Conservation (phyloP, 2,113 vertebrate species). For the Vombatus ursinus region DNA sequence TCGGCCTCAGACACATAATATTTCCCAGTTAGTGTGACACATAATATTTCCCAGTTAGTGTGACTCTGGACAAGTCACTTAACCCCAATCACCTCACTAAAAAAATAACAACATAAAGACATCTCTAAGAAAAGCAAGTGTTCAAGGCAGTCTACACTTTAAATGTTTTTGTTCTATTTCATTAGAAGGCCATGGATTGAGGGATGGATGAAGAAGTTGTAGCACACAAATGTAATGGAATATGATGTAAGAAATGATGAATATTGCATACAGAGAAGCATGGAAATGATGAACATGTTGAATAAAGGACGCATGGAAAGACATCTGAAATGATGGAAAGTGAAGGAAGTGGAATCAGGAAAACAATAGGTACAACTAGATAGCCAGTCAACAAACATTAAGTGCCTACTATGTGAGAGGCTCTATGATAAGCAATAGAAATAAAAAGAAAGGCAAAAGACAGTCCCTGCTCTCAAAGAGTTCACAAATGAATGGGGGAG, state of each 20-base stretch:
- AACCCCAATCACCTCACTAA: no score
- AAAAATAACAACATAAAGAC: background rate
- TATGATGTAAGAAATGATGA: background rate
- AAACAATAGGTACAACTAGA: background rate
- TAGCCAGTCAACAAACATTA: background rate
- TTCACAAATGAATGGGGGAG: background rate
- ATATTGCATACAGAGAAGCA: background rate
- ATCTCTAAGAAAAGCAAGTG: background rate
- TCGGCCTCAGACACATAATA: no score
- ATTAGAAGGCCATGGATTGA: background rate
- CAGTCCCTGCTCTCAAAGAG: background rate
- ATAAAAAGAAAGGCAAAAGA: background rate
- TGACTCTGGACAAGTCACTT: no score
- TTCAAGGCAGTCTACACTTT: background rate
- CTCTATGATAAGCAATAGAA: background rate
- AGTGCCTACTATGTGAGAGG: background rate
- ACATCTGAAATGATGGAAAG: background rate
- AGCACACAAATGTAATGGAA: background rate
- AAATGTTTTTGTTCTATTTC: background rate
- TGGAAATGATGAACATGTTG: background rate
- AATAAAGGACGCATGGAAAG: background rate
- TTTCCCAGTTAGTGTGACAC: no score
- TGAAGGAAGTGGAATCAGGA: background rate
- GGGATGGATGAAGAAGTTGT: background rate
- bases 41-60: no score